Conservation (phyloP, 1,140 invertebrate species). For the Samia ricini region DNA sequence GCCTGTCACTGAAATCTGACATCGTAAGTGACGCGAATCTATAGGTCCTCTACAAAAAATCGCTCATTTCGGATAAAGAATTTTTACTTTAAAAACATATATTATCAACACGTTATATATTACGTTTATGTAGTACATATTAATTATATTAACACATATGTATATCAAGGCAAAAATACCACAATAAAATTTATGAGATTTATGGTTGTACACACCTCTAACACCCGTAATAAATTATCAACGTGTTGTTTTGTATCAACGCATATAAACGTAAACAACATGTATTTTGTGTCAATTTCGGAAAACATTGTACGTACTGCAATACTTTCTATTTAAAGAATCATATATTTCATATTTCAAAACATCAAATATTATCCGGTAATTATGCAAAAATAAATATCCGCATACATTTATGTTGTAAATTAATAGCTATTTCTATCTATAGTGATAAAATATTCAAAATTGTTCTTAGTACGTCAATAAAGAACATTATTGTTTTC, state of each 20-base stretch:
- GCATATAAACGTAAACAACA: background rate
- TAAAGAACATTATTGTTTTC: no score
- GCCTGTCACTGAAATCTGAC: no score
- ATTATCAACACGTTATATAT: background rate
- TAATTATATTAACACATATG: background rate
- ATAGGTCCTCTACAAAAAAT: no score
- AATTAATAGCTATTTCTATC: no score
- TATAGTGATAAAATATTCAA: no score
- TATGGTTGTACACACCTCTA: constrained; percentile 10
- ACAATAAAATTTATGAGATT: constrained; percentile 7
- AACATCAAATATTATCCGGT: no score
- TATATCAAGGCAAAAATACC: background rate
- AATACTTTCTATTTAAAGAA: background rate
- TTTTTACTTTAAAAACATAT: no score
- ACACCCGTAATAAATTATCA: background rate
- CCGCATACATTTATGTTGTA: no score
- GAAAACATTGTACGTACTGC: background rate
- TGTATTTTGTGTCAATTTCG: background rate
- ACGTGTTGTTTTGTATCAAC: background rate
- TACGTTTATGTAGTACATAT: background rate
- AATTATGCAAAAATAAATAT: no score
- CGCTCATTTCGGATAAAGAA: no score
- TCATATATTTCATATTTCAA: background rate
- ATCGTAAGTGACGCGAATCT: no score
- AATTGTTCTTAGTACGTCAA: no score